These are phyloP conservation scores for Acronicta psi DNA, from an alignment of 2,888 invertebrate species.

Conservation along the genomic window DNA sequence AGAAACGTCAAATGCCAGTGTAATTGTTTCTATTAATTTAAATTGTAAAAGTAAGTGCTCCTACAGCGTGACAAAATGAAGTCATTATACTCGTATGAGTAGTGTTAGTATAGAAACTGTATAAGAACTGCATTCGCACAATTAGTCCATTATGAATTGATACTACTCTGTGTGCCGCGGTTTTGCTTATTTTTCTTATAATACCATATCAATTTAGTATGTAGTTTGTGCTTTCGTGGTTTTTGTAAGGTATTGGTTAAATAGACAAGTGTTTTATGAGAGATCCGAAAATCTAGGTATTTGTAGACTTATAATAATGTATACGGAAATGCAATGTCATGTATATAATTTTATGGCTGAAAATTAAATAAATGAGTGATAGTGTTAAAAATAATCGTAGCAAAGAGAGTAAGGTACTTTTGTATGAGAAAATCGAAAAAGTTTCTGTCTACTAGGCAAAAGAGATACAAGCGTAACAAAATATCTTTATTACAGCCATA, in stretches of 20 bases:
- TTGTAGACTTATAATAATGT: too few species aligned
- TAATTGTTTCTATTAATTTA: constrained; percentile 32
- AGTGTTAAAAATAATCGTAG: constrained; percentile 1
- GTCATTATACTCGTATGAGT: constrained; percentile 30
- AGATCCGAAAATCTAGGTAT: background rate
- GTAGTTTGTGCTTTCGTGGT: constrained; percentile 47
- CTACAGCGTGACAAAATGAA: constrained; percentile 50
- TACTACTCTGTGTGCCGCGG: constrained; percentile 60
- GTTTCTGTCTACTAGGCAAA: constrained; percentile 17
- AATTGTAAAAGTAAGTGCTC: constrained; percentile 31
- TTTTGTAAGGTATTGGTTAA: constrained; percentile 37
- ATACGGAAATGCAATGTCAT: too few species aligned
- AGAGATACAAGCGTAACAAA: constrained; percentile 27
- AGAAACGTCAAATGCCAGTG: constrained; percentile 8
- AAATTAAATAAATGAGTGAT: background rate
- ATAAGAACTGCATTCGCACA: constrained; percentile 71
- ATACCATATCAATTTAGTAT: constrained; percentile 67
- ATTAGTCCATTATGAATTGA: constrained; percentile 72
- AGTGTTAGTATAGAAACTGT: constrained; percentile 39
- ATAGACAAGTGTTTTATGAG: constrained; percentile 20
- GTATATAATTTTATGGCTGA: too few species aligned
- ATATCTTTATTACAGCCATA: constrained; percentile 48
- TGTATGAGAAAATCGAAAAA: constrained; percentile 12
- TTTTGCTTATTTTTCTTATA: constrained; percentile 71
- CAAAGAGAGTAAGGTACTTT: constrained; percentile 18